Conservation (phyloP, 2,797 vertebrate species). For the Australoheros facetus region DNA sequence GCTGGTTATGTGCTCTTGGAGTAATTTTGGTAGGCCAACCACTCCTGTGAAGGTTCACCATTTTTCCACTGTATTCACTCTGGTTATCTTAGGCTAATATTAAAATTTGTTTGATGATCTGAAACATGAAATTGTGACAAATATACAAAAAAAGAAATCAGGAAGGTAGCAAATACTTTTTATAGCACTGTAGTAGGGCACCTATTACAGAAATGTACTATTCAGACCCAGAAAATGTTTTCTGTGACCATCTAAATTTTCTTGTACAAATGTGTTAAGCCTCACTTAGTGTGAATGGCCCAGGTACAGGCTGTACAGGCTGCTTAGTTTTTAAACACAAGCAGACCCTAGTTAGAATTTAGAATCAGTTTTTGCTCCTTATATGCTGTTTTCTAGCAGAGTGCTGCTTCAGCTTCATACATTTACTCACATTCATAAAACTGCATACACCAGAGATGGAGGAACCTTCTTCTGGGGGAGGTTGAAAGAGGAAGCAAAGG, state of each 20-base stretch:
- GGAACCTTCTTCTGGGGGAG: no score
- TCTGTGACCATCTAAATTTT: not conserved
- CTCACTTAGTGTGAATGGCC: not conserved
- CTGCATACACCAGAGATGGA: no score
- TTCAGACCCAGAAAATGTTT: not conserved
- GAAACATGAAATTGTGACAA: not conserved
- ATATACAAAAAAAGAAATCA: not conserved
- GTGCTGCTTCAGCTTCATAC: not conserved
- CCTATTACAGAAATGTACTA: not conserved
- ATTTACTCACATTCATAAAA: not conserved
- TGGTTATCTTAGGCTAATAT: not conserved
- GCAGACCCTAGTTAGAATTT: not conserved
- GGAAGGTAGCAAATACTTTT: no score
- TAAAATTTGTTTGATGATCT: not conserved
- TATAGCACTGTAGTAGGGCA: no score
- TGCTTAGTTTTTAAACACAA: not conserved
- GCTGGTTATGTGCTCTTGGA: not conserved
- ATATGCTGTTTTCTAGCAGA: slow-evolving; percentile 1
- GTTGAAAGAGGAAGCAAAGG: no score
- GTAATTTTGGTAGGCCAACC: rapidly evolving
- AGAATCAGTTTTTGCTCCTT: not conserved
- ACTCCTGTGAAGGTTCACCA: not conserved
- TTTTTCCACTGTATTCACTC: no score
- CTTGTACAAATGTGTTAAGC: not conserved
- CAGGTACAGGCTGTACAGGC: slow-evolving; percentile 15